These are phyloP conservation scores for Alligator mississippiensis DNA, from an alignment of 2,113 vertebrate species.

Conservation along the genomic window DNA sequence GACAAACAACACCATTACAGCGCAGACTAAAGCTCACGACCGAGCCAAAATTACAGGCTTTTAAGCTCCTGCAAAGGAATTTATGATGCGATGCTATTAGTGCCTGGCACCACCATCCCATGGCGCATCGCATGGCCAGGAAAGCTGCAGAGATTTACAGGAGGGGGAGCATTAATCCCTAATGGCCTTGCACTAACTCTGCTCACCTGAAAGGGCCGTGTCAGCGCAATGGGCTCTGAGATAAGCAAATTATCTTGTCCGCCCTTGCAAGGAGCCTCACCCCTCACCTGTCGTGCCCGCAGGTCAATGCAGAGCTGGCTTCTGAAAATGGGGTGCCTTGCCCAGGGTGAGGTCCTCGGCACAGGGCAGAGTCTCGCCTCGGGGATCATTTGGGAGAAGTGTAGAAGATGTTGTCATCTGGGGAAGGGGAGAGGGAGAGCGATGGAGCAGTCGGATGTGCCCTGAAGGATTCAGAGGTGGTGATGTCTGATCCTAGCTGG, in stretches of 20 bases:
- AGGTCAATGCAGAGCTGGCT: slow-evolving; percentile 32
- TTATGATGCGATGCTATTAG: rapidly evolving
- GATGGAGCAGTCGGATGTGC: rapidly evolving
- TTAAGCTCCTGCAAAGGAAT: background rate
- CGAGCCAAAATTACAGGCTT: background rate
- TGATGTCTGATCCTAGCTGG: too few relatives aligned
- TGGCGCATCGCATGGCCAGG: background rate
- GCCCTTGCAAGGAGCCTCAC: background rate
- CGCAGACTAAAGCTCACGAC: rapidly evolving
- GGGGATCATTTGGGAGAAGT: rapidly evolving
- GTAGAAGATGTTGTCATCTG: rapidly evolving
- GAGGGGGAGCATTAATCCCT: slow-evolving; percentile 22
- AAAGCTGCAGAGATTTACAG: background rate
- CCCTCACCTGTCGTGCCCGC: background rate
- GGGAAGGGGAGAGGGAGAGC: rapidly evolving
- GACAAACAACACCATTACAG: rapidly evolving
- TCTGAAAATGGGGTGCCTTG: background rate
- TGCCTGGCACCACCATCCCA: rapidly evolving
- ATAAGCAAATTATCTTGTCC: slow-evolving; percentile 62
- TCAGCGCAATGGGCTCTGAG: background rate
- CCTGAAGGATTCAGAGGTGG: rapidly evolving
- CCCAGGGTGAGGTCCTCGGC: rapidly evolving
- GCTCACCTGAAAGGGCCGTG: background rate
- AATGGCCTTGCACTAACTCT: background rate
- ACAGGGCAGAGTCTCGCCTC: rapidly evolving